Evolutionary conservation across 2,113 vertebrate genomes (phyloP), one percentile per base, ranked within the genome.

Genomic region (Dasyurus viverrinus): DNA sequence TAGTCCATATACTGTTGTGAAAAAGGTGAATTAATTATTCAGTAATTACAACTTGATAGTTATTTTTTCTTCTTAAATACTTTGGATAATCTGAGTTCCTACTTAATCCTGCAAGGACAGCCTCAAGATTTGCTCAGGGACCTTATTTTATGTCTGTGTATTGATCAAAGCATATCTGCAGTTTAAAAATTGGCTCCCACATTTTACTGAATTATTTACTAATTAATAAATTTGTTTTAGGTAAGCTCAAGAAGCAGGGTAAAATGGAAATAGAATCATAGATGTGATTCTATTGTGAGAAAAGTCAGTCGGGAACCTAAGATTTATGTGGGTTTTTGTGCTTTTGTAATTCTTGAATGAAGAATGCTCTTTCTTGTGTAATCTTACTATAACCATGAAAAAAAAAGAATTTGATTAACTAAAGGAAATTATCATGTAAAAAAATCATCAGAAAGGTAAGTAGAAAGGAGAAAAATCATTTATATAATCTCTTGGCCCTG

Each of bases 11-110:
- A 42, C 0, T 22, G 46, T 94, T 97, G 23, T 95, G 24, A 94
- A 92, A 94, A 97, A 96, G 50, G 52, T 76, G 91, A 96, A 94
- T 57, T 93, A 90, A 94, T 92, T 94, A 91, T 93, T 90, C 68
- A 90, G 26, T 95, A 97, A 95, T 94, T 95, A 93, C 92, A 95
- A 47, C 30, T 76, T 30, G 19, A 93, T 91, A 93, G 90, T n/a
- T 27, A 53, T 47, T 57, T 90, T 92, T 25, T 53, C 36, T 47
- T 27, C n/a, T 27, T 92, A 48, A 95, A 68, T 92, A 53, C 90
- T 90, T 93, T 96, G 68, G 48, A 48, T 95, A 93, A 90, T 91
- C 84, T 96, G 53, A 90, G 0, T 90, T 91, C n/a, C 89, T 4
- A 76, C 16, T 93, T 92, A 90, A 90, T 48, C 90, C 90, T 42